Evolutionary conservation across 2,888 invertebrate genomes (phyloP).

Genomic region (Polydrusus pterygomalis): DNA sequence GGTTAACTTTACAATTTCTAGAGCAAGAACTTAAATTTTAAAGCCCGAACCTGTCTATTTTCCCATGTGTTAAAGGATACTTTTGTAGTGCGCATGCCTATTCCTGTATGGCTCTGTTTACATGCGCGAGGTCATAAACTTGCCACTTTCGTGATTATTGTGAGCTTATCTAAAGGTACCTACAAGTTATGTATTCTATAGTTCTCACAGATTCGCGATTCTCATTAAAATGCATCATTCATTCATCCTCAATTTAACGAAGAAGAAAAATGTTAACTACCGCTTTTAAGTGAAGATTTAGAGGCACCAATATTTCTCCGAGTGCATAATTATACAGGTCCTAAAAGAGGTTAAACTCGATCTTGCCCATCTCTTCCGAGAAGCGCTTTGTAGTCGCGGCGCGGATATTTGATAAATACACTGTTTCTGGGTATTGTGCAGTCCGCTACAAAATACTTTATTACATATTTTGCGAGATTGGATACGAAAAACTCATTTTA

Average conservation of each 20-base stretch:
- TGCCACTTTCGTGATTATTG: too few relatives aligned
- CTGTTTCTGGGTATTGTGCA: slow-evolving; percentile 12
- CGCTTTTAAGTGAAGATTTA: slow-evolving; percentile 44
- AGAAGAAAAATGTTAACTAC: slow-evolving; percentile 43
- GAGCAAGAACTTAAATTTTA: too few relatives aligned
- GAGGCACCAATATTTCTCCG: slow-evolving; percentile 47
- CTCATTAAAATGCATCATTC: slow-evolving; percentile 26
- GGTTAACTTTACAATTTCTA: too few relatives aligned
- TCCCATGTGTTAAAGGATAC: too few relatives aligned
- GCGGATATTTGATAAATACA: slow-evolving; percentile 44
- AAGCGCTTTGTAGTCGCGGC: slow-evolving; percentile 38
- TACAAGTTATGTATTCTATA: too few relatives aligned
- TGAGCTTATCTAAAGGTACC: too few relatives aligned
- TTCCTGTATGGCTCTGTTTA: too few relatives aligned
- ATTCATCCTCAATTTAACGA: slow-evolving; percentile 44
- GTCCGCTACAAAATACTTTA: slow-evolving; percentile 25
- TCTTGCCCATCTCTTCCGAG: slow-evolving; percentile 46
- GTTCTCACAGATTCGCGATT: slow-evolving; percentile 34
- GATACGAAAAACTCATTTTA: too few relatives aligned
- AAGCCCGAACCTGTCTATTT: too few relatives aligned
- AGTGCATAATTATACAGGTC: slow-evolving; percentile 48
- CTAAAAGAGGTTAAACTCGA: slow-evolving; percentile 43
- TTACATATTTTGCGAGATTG: not conserved
- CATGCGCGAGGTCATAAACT: too few relatives aligned
- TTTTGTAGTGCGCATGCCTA: too few relatives aligned